Percentiles rank a stretch among this genome's conserved stretches.
phyloP scores from a whole-genome alignment of 2,113 vertebrate genomes.

The rat (Rattus norvegicus) region DNA sequence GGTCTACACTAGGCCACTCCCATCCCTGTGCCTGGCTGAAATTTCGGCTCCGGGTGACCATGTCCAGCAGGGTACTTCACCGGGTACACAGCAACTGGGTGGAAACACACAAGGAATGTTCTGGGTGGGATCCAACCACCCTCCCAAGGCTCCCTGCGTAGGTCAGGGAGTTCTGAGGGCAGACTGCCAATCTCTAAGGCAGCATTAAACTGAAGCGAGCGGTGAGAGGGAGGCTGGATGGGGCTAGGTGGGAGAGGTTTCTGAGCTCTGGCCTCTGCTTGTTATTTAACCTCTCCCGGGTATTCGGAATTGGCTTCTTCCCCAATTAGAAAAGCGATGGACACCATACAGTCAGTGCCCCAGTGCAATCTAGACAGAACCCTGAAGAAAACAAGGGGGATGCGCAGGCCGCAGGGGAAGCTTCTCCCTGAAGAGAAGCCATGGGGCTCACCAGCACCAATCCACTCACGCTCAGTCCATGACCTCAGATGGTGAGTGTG shows the following conservation, averaged over 20 bases:
- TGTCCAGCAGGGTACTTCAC: not conserved
- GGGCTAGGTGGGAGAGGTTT: not conserved
- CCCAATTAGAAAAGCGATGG: not conserved
- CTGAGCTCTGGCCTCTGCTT: conserved; percentile 13
- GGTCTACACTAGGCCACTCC: not conserved
- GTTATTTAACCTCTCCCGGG: not conserved
- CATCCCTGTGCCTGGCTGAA: not conserved
- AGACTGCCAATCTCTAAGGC: not conserved
- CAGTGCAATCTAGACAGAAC: not conserved
- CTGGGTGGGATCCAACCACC: conserved; percentile 65
- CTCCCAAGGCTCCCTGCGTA: conserved; percentile 13
- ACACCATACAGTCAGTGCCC: not conserved
- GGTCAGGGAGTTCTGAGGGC: conserved; percentile 69
- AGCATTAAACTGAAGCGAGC: not conserved
- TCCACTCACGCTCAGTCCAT: not conserved
- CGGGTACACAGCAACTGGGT: not conserved
- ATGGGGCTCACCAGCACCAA: not conserved
- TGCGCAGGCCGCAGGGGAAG: not conserved
- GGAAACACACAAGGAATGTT: conserved; percentile 64
- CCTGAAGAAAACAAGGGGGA: conserved; percentile 32
- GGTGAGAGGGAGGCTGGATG: not conserved
- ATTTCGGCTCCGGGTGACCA: not conserved
- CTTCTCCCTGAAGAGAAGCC: not conserved
- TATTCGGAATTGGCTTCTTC: not conserved
- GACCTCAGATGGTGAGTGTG: not conserved